A percentile compares a stretch with the other conserved stretches of the same genome.
Conservation (phyloP, 2,797 vertebrate species). For the Furcifer pardalis region DNA sequence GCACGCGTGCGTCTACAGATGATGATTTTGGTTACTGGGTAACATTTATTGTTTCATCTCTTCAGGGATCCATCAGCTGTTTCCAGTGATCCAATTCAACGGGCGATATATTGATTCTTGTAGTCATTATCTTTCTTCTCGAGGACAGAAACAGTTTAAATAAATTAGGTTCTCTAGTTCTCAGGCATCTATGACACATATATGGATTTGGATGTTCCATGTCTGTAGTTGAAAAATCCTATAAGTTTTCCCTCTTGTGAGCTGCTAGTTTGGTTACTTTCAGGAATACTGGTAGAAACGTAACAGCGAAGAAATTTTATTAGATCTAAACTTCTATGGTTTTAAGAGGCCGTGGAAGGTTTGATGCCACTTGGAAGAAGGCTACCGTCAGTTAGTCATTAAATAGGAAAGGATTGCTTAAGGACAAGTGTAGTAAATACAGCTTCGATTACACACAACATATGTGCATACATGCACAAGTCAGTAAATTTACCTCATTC, state of each 20-base stretch:
- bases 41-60: conserved; percentile 47
- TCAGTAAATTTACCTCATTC: background rate
- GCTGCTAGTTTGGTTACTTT: background rate
- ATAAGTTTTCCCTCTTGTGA: conserved; percentile 33
- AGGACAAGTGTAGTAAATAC: conserved; percentile 5
- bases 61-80: conserved; percentile 54
- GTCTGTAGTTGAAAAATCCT: background rate
- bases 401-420: background rate
- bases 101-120: conserved; percentile 30
- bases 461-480: background rate
- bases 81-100: conserved; percentile 38
- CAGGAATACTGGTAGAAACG: background rate
- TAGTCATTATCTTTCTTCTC: background rate
- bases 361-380: background rate
- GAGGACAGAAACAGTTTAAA: conserved; percentile 21
- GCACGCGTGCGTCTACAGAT: background rate
- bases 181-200: background rate
- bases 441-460: too few relatives aligned
- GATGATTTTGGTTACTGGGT: conserved; percentile 52
- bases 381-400: background rate
- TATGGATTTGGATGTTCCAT: conserved; percentile 21
- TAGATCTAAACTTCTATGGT: background rate
- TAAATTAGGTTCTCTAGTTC: conserved; percentile 18
- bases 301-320: background rate
- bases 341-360: conserved; percentile 2